phyloP scores from a whole-genome alignment of 2,888 invertebrate genomes.

The Eurytoma adleriae region DNA sequence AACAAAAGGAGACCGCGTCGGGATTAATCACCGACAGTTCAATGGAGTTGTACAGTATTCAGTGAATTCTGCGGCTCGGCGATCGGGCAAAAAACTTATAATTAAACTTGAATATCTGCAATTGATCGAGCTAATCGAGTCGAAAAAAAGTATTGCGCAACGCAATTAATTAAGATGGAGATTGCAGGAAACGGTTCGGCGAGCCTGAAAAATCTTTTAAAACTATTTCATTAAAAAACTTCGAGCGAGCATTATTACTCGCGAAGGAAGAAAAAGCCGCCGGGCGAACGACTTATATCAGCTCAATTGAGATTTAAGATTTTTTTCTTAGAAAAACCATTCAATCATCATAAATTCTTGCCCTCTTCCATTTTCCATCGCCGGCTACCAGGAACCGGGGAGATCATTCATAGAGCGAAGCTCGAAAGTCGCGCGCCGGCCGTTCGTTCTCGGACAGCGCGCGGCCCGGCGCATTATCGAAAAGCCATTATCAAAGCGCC shows the following conservation, averaged over 20 bases:
- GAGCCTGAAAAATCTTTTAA: too few relatives aligned
- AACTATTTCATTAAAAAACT: too few relatives aligned
- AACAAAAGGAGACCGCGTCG: conserved; percentile 29
- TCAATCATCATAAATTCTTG: too few relatives aligned
- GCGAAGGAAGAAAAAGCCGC: too few relatives aligned
- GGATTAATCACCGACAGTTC: conserved; percentile 30
- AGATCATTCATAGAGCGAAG: not conserved
- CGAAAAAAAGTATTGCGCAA: conserved; percentile 41
- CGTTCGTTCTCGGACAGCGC: not conserved
- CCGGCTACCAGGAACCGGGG: too few relatives aligned
- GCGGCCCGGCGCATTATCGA: conserved; percentile 18
- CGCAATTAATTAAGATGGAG: conserved; percentile 39
- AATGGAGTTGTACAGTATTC: conserved; percentile 34
- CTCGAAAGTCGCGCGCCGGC: not conserved
- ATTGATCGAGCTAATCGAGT: conserved; percentile 28
- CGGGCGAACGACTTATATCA: too few relatives aligned
- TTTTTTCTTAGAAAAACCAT: too few relatives aligned
- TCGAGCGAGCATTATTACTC: too few relatives aligned
- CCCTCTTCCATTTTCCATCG: too few relatives aligned
- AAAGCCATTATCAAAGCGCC: conserved; percentile 22
- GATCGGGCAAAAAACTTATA: conserved; percentile 35
- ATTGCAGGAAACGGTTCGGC: not conserved
- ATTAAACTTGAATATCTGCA: conserved; percentile 45
- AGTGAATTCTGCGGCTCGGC: conserved; percentile 4
- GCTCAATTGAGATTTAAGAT: too few relatives aligned